Base-by-base conservation (phyloP, 2,797 vertebrate genomes). In the Hydrolagus colliei region DNA sequence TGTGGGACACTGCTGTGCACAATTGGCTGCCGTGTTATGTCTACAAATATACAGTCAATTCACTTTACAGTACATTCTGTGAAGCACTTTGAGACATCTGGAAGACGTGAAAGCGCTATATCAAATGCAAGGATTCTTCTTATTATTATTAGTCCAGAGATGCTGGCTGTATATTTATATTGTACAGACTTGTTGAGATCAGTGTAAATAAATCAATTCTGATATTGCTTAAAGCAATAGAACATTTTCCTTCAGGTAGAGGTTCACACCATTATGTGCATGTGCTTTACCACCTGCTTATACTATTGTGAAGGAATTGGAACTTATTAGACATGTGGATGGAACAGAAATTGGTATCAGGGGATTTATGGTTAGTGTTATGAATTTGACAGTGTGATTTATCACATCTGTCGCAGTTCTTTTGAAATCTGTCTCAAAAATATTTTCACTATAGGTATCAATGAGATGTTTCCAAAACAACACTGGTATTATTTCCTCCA, bases 251-350 rank as follows among this genome's bases (percentile, higher is more conserved):
- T 82, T 68, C 63, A 82, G 79, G 63, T 27, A 82, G 68, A 10
- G 65, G 3, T 68, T 82, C 79, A 68, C 63, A 32, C 27, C 79
- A 41, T 27, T 27, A 27, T 27, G 27, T 27, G 27, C 27, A 68
- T 18, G 7, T 82, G 67, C 32, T 20, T 41, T 82, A 35, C 35
- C 79, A 82, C 79, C 13, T 27, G 2, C 62, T 82, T 52, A 76
- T 10, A 13, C 16, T 68, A 76, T 76, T 41, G 13, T 82, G 67
- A 68, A 4, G 67, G 16, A 20, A 65, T 68, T 20, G 79, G 16
- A 82, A 67, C 32, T 67, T 82, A 82, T 82, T 68, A 82, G 63
- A 82, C 9, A 67, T 62, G 68, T 82, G 78, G 62, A 67, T 65
- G 35, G 27, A 67, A 35, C 27, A 20, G 78, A 82, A 27, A 35